These are phyloP conservation scores for Scaptomyza parva DNA, from an alignment of 2,888 invertebrate species.

Conservation along the genomic window DNA sequence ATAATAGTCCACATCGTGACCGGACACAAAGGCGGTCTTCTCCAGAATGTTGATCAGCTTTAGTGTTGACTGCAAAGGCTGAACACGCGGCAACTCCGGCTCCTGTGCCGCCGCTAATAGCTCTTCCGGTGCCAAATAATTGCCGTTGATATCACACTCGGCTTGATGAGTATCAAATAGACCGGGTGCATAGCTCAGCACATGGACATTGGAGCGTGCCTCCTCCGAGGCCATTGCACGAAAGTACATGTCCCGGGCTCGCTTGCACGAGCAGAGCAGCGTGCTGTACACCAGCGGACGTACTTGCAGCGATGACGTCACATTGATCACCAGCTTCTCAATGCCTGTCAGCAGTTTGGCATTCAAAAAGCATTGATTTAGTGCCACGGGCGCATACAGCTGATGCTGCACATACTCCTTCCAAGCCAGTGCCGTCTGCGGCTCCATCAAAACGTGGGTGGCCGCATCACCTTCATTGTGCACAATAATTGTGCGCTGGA, in stretches of 20 bases:
- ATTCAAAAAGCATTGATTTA: constrained; percentile 79
- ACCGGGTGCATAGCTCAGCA: constrained; percentile 81
- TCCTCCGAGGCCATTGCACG: constrained; percentile 81
- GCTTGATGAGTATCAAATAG: constrained; percentile 68
- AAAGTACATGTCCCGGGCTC: constrained; percentile 83
- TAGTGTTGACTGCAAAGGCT: constrained; percentile 73
- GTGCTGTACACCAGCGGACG: constrained; percentile 75
- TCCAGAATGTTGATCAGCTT: constrained; percentile 82
- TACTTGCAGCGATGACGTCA: constrained; percentile 77
- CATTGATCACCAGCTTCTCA: constrained; percentile 78
- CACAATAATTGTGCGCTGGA: constrained; percentile 76
- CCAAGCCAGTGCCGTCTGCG: constrained; percentile 72
- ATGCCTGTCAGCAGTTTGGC: constrained; percentile 38
- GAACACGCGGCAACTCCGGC: constrained; percentile 58
- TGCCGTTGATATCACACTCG: constrained; percentile 77
- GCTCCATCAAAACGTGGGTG: constrained; percentile 76
- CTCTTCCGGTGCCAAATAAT: constrained; percentile 63
- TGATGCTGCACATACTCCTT: constrained; percentile 71
- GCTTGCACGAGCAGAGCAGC: constrained; percentile 79
- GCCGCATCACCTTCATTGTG: constrained; percentile 81
- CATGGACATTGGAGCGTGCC: constrained; percentile 58
- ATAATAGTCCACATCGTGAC: constrained; percentile 83
- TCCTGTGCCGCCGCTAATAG: constrained; percentile 51
- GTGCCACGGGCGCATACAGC: constrained; percentile 73
- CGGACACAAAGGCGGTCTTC: constrained; percentile 80